Base-by-base conservation (phyloP, 2,797 vertebrate genomes). In the Microhierax caerulescens region DNA sequence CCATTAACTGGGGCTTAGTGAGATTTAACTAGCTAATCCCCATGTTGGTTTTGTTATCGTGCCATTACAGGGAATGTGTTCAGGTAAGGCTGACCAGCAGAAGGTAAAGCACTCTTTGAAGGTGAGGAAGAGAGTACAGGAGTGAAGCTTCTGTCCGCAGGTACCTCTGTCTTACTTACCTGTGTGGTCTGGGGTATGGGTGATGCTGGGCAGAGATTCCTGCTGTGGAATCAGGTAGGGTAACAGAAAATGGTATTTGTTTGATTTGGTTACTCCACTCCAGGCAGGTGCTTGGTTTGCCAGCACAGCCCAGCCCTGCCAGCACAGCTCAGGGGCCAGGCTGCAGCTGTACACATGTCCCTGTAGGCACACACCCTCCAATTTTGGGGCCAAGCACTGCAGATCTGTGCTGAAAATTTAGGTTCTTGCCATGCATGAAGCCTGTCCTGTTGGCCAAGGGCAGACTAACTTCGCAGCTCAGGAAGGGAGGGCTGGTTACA, bases 401-500 rank as follows among this genome's bases (percentile, higher is more conserved):
- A 48, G 13, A 56, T 41, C 30, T 60, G 5, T n/a, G 2, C 11
- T 37, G 51, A 37, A 77, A 45, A 39, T n/a, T 4, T 13, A 37
- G 10, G 13, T 85, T 85, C 6, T 60, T 4, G 12, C 28, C 24
- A 6, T 4, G 2, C 20, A 4, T 2, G 10, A 50, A 48, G 7
- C 34, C 47, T 34, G 7, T 51, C 16, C 30, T 79, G 13, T 4
- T 63, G 36, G 27, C 21, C 11, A 36, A 59, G 34, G 53, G 28
- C 65, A 54, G 27, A 41, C 8, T 34, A 67, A 30, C 5, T 15
- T 14, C 0, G 0, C 32, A 53, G 32, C 17, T n/a, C 0, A 0
- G n/a, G 37, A 64, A 72, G 54, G 14, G 13, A 56, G 22, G 24
- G 21, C n/a, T 59, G 37, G 24, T 53, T 37, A 15, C 13, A 14